Evolutionary conservation across 2,797 vertebrate genomes (phyloP).

Genomic region (Coregonus sp.): DNA sequence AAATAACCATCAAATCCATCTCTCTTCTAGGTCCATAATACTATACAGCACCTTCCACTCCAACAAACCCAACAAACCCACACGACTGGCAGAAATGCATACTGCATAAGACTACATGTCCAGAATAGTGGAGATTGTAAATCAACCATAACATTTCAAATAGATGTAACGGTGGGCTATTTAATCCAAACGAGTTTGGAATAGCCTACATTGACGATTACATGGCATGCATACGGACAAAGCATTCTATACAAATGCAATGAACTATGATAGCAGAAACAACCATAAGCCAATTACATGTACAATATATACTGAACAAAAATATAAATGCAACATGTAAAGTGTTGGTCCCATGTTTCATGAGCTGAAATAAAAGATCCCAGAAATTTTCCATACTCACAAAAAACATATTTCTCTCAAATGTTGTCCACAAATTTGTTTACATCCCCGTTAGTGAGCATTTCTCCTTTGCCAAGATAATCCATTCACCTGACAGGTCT

Average conservation of each 20-base stretch:
- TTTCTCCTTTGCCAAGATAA: too few relatives aligned
- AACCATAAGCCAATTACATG: conserved; percentile 20
- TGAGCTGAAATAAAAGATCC: too few relatives aligned
- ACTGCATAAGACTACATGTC: background rate
- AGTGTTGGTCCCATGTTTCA: too few relatives aligned
- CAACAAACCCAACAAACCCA: background rate
- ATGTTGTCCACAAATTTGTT: too few relatives aligned
- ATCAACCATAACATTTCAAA: background rate
- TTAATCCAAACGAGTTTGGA: background rate
- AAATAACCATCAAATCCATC: background rate
- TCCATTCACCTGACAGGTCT: too few relatives aligned
- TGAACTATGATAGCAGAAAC: background rate
- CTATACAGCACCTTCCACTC: background rate
- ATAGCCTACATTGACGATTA: background rate
- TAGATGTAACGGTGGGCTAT: background rate
- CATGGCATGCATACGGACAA: background rate
- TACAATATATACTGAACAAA: conserved; percentile 4
- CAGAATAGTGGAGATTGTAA: background rate
- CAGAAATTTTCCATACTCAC: too few relatives aligned
- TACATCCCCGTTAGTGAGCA: too few relatives aligned
- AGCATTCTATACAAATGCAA: background rate
- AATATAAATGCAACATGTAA: too few relatives aligned
- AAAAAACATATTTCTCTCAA: too few relatives aligned
- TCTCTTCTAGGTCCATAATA: background rate
- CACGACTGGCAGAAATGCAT: background rate